Base-by-base conservation (phyloP, 2,113 vertebrate species). In the Fukomys damarensis region DNA sequence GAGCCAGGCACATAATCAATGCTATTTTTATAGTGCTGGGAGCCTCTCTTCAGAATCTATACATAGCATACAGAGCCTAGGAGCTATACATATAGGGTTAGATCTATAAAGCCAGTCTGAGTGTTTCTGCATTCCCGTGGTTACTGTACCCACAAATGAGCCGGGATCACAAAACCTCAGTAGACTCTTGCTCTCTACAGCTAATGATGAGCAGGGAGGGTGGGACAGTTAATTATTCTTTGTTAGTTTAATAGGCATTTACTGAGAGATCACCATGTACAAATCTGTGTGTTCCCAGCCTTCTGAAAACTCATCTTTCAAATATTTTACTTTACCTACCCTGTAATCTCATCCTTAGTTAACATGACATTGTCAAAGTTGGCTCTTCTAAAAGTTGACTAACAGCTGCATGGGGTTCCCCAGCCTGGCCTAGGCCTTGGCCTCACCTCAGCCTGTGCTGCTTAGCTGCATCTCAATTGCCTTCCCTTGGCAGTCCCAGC, bases 41-140 rank as follows among this genome's bases (percentile, higher is more conserved):
- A 97, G 89, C 59, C 74, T 81, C 89, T 89, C 89, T 95, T 94
- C 66, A 96, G 77, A 91, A 82, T 93, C 86, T 58, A 17, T 10
- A 24, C 77, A 52, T 32, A 59, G 79, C 74, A 26, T 20, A 0
- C 41, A 72, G 68, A 46, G 49, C 91, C 93, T 66, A 20, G 56
- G 56, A 58, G 56, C 56, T 58, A 16, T 58, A 58, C 56, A 58
- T 17, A 58, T 17, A 58, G 56, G 41, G 66, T 89, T 88, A 49
- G 54, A 82, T 35, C 32, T 16, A 54, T 41, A 86, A 86, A 96
- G 46, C 86, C 61, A 46, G 49, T 32, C 96, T 30, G 54, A 82
- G 52, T 77, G 56, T 89, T 95, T 80, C 56, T 87, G 5, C 86
- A 61, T 80, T 81, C 41, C 77, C 80, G 1, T 94, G 83, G 92